Conservation (phyloP, 2,797 vertebrate genomes). For the Poeciliopsis gracilis region DNA sequence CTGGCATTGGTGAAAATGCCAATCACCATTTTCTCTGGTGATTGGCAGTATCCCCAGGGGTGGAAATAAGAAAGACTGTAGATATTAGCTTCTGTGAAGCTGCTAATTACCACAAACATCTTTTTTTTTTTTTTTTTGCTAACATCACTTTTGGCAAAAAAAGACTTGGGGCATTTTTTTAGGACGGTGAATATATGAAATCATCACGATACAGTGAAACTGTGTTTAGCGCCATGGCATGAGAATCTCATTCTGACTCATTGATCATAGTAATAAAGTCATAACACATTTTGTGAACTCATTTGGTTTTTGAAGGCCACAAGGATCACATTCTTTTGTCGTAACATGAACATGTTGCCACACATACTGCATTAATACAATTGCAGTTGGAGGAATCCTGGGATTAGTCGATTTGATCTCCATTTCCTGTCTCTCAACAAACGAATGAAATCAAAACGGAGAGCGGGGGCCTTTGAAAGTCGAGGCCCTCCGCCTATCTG, state of each 20-base stretch:
- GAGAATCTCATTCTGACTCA: no score
- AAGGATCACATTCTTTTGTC: background rate
- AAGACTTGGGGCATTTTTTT: no score
- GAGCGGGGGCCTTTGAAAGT: conserved; percentile 13
- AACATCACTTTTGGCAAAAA: no score
- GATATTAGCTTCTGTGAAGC: background rate
- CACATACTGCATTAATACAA: background rate
- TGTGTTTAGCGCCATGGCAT: background rate
- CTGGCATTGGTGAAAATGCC: no score
- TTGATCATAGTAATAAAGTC: no score
- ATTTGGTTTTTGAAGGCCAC: background rate
- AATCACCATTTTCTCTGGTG: no score
- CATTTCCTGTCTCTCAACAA: background rate
- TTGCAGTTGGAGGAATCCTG: background rate
- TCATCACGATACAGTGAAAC: background rate
- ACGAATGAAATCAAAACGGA: background rate
- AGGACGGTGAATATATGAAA: no score
- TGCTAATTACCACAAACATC: background rate
- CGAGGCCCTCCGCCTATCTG: conserved; percentile 18
- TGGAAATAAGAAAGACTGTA: background rate
- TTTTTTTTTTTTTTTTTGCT: no score
- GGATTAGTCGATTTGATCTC: background rate
- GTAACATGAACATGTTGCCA: background rate
- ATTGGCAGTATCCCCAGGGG: background rate
- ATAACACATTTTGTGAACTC: no score